Base-by-base conservation (phyloP, 2,113 vertebrate genomes). In the Camelus dromedarius region DNA sequence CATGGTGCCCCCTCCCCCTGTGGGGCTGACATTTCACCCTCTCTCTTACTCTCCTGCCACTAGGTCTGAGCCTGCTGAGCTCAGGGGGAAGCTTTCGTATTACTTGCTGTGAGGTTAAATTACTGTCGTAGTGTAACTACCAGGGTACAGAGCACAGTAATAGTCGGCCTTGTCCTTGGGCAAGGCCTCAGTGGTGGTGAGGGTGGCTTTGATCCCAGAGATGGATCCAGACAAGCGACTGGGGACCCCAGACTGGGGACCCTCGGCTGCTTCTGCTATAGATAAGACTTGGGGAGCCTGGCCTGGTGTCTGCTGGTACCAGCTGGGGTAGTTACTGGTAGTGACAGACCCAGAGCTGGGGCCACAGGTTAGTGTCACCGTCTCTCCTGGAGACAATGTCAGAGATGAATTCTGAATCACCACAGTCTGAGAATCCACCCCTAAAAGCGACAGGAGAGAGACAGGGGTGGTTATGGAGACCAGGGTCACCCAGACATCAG, bases 281-380 rank as follows among this genome's bases (percentile, higher is more conserved):
- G 22, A 89, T 79, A 6, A 79, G 5, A 0, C 0, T 24, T 6
- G 0, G 4, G n/a, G 58, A 69, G 16, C 1, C 19, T 3, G 35
- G 12, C 83, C 82, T 12, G 5, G 54, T 1, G 26, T 88, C 83
- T 96, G 60, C 69, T 95, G 69, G 35, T 26, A 77, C 87, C 54
- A 86, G 14, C 8, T 1, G 0, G 60, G 69, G 24, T 64, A 28
- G 32, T 82, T 11, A 52, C 38, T 2, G 0, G 6, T 69, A n/a
- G 67, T 46, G 48, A 91, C 54, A 19, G 52, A 96, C 56, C 66
- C 62, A 15, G 79, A 66, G 66, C 42, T n/a, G 9, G 46, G 46
- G 26, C 42, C 64, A 46, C 89, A 81, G n/a, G n/a, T 69, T 26
- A 54, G 6, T 4, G 46, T 86, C 22, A 58, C 28, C 1, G 1